Evolutionary conservation across 92 coral and sea anemone genomes (phyloP).

Genomic region (Umimayanthus kanabou): DNA sequence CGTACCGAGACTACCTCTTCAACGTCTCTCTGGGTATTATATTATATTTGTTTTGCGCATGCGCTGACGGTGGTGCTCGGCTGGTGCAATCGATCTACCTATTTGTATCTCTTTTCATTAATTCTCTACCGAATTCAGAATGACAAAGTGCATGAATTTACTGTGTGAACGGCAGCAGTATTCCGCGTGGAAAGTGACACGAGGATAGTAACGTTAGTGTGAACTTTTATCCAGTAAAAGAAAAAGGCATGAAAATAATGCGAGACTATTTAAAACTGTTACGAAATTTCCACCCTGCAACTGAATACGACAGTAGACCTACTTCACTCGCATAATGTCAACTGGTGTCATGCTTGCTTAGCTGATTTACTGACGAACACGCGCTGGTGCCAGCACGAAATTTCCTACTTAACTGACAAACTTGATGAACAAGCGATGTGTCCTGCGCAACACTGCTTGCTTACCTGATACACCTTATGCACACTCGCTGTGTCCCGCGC

Average conservation of each 20-base stretch:
- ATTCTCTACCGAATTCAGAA: neutral
- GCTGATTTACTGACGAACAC: neutral
- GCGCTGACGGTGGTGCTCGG: constrained; percentile 1
- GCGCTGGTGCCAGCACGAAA: neutral
- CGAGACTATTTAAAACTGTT: neutral
- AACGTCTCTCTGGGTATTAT: neutral
- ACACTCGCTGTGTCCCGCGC: neutral
- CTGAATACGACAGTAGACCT: neutral
- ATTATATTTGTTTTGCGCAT: neutral
- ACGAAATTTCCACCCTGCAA: neutral
- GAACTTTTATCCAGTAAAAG: too few species aligned
- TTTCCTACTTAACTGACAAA: too few species aligned
- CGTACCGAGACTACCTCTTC: neutral
- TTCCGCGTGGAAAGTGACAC: neutral
- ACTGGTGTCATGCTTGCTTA: neutral
- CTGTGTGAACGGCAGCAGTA: neutral
- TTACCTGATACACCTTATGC: neutral
- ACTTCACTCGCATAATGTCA: too few species aligned
- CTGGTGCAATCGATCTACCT: neutral
- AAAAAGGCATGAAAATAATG: neutral
- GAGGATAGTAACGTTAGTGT: neutral
- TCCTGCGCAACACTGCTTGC: neutral
- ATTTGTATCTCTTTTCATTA: too few species aligned
- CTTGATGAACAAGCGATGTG: too few species aligned
- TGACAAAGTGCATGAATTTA: neutral